A percentile compares a stretch with the other conserved stretches of the same genome.
These are phyloP conservation scores for Montipora capitata DNA, from an alignment of 92 coral and sea anemone genomes.

Conservation along the genomic window DNA sequence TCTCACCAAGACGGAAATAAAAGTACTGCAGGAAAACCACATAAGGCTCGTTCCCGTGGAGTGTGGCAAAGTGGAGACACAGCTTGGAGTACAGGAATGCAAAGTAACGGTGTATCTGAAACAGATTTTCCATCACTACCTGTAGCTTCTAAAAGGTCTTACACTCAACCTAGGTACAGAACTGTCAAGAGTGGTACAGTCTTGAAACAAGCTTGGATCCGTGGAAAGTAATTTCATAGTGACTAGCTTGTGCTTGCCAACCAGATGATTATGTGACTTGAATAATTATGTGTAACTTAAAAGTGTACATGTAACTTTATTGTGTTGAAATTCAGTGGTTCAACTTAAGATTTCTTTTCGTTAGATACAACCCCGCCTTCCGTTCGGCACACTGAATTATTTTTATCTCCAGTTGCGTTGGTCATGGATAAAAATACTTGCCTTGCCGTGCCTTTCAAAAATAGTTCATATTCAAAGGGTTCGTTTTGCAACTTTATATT, in stretches of 20 bases:
- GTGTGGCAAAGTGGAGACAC: conserved; percentile 47
- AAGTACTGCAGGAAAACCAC: conserved; percentile 3
- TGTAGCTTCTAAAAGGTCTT: conserved; percentile 50
- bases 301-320: too few species aligned
- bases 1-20: conserved; percentile 55
- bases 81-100: conserved; percentile 37
- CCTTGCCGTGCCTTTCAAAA: too few species aligned
- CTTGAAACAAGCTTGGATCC: conserved; percentile 90
- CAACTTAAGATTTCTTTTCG: too few species aligned
- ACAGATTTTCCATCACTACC: conserved; percentile 89
- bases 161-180: conserved; percentile 47
- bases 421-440: too few species aligned
- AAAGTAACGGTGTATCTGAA: conserved; percentile 38
- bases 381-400: too few species aligned
- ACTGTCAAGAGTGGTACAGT: conserved; percentile 59
- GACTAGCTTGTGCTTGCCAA: not conserved
- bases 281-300: too few species aligned
- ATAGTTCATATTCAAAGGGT: too few species aligned
- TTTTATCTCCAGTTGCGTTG: too few species aligned
- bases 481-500: too few species aligned
- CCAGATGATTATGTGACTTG: too few species aligned
- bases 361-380: too few species aligned
- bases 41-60: conserved; percentile 12
- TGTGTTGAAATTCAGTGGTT: too few species aligned
- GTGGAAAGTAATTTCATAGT: conserved; percentile 76